Conservation (phyloP, 2,797 vertebrate genomes). For the Gouania willdenowi region DNA sequence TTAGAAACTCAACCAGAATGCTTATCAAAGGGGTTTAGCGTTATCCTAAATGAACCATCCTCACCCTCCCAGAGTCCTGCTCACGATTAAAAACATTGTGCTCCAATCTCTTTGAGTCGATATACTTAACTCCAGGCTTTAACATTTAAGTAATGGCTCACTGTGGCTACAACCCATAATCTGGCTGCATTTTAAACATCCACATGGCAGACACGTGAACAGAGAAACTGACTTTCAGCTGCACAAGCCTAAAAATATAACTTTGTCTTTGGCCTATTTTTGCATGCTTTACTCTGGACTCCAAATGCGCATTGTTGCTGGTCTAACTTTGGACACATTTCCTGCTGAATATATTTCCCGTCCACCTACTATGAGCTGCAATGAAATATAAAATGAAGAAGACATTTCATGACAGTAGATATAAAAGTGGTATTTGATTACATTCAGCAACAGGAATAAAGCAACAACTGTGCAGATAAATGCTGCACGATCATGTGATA, state of each 20-base stretch:
- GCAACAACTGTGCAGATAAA: too few relatives aligned
- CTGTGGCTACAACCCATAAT: constrained; percentile 61
- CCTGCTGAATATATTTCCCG: too few relatives aligned
- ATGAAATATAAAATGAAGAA: too few relatives aligned
- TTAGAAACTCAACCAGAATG: constrained; percentile 20
- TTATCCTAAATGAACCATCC: constrained; percentile 35
- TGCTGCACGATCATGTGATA: too few relatives aligned
- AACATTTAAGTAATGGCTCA: constrained; percentile 55
- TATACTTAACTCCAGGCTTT: constrained; percentile 58
- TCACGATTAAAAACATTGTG: constrained; percentile 28
- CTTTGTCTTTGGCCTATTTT: constrained; percentile 35
- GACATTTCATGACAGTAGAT: too few relatives aligned
- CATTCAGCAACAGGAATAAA: too few relatives aligned
- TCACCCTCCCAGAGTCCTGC: constrained; percentile 34
- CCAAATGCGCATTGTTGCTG: neutral
- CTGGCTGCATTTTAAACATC: constrained; percentile 43
- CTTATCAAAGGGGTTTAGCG: constrained; percentile 21
- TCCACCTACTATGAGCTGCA: too few relatives aligned
- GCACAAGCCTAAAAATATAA: constrained; percentile 24
- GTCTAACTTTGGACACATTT: too few relatives aligned
- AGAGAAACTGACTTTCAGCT: constrained; percentile 18
- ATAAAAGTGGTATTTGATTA: too few relatives aligned
- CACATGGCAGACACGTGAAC: constrained; percentile 43
- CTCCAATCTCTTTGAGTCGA: constrained; percentile 50
- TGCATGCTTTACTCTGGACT: constrained; percentile 5